Evolutionary conservation across 2,888 invertebrate species (phyloP), one percentile per base, ranked within the genome.

Genomic region (Trissolcus brochymenae): DNA sequence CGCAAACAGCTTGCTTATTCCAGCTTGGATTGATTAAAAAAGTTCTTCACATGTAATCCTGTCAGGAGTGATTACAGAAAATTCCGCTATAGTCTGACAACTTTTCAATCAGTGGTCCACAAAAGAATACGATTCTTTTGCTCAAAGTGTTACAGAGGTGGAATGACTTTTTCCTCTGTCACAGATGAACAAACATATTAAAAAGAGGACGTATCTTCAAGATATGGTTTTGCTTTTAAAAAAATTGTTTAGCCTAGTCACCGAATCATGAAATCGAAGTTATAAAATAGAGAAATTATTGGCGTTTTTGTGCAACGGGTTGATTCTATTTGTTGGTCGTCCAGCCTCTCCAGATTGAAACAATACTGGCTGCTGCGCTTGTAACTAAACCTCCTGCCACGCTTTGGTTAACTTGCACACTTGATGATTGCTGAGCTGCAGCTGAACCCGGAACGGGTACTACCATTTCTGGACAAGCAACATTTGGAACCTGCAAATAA

Each of bases 301-400:
- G 62, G 50, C 59, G 46, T 11, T 29, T 41, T 68, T 49, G 40
- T 59, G 53, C 19, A 65, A 49, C 51, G 40, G 53, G 41, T 60
- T 62, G 66, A 17, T 65, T 71, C 79, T 88, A 90, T 90, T 90
- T 92, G 86, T 92, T 91, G 85, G 89, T 89, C 50, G 93, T 93
- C 92, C 93, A 93, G 7, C 93, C 94, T 81, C 94, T 92, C 93
- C 95, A 95, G 84, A 96, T 92, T 68, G 95, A 96, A 53, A 94
- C 94, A 81, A 96, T 91, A 79, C 95, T 94, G 70, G 95, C 95
- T 62, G 95, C 95, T 25, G 95, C 95, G 83, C 95, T 95, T 70
- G 94, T 94, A 83, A 95, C 93, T 19, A 96, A 91, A 62, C 95
- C 94, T 29, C 93, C 94, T 49, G 94, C 94, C 80, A 94, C 92